Evolutionary conservation across 2,888 invertebrate genomes (phyloP).

Genomic region (Ophraella communa): DNA sequence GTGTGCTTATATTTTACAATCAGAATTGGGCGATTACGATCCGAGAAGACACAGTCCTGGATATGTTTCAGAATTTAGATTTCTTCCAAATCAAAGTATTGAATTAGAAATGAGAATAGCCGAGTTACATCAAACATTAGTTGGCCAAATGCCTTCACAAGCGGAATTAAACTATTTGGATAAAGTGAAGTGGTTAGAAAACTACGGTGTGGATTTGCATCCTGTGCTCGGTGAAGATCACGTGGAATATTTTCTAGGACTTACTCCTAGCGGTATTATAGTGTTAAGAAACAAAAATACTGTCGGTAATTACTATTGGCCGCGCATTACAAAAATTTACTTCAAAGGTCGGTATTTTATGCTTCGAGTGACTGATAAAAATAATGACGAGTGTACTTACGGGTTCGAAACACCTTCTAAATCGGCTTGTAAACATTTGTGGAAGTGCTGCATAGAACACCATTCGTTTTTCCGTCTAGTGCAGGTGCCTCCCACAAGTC

Average conservation of each 20-base stretch:
- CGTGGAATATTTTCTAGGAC: slow-evolving; percentile 90
- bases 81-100: slow-evolving; percentile 89
- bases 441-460: slow-evolving; percentile 96
- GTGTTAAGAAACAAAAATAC: slow-evolving; percentile 94
- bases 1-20: slow-evolving; percentile 92
- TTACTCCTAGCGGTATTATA: slow-evolving; percentile 95
- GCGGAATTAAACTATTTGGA: slow-evolving; percentile 95
- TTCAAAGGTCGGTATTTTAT: slow-evolving; percentile 97
- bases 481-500: slow-evolving; percentile 77
- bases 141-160: slow-evolving; percentile 89
- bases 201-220: slow-evolving; percentile 97
- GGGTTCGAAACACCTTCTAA: slow-evolving; percentile 94
- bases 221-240: slow-evolving; percentile 96
- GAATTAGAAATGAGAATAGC: slow-evolving; percentile 88
- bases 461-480: slow-evolving; percentile 92
- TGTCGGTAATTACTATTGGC: slow-evolving; percentile 98
- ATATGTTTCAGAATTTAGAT: slow-evolving; percentile 94
- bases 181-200: slow-evolving; percentile 98
- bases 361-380: slow-evolving; percentile 94
- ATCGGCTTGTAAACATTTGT: slow-evolving; percentile 92
- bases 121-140: slow-evolving; percentile 86
- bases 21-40: slow-evolving; percentile 95
- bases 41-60: slow-evolving; percentile 84
- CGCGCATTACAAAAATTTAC: slow-evolving; percentile 94
- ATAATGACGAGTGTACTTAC: slow-evolving; percentile 94